Evolutionary conservation across 2,888 invertebrate genomes (phyloP), one percentile per base, ranked within the genome.

Genomic region (Silvanus unidentatus): DNA sequence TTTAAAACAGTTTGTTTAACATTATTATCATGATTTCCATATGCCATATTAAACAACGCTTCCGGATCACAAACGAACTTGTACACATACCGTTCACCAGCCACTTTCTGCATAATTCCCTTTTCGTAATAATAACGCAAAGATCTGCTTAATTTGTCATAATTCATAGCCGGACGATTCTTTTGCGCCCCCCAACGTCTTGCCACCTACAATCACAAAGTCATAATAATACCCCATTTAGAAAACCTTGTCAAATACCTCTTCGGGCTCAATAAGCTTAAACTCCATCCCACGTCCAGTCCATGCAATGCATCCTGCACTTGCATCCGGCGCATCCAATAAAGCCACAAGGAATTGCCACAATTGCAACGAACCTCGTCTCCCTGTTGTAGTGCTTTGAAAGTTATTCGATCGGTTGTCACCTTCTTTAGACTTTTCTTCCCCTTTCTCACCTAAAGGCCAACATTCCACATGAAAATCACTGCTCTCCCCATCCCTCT

Each of bases 81-180:
- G 76, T 96, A 96, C 9, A 96, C 95, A 74, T 96, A 96, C 60
- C 95, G 81, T 68, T 96, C 95, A 0, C 96, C 91, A 44, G 92
- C 90, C 0, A 96, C 96, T 72, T 96, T 96, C 73, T 95, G 95
- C 94, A 96, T 95, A 63, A 96, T 96, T n/a, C 95, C 95, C 69
- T 96, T 96, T 71, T 96, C 95, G 69, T 96, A 96, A 68, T 96
- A 96, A 64, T 96, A 96, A n/a, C 96, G 79, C 32, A 96, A 76
- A 0, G 95, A 95, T 5, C 96, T 78, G 30, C 94, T 94, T 39
- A 96, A 74, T 70, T 96, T 96, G 72, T 96, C 96, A 67, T 96
- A 96, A 74, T 96, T 96, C 96, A 96, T 96, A 0, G 95, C 95
- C 0, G 95, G 95, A 0, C 95, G 77, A 74, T 96, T 96, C 74